Conservation (phyloP, 1,140 invertebrate genomes). For the Saccostrea glomerata region DNA sequence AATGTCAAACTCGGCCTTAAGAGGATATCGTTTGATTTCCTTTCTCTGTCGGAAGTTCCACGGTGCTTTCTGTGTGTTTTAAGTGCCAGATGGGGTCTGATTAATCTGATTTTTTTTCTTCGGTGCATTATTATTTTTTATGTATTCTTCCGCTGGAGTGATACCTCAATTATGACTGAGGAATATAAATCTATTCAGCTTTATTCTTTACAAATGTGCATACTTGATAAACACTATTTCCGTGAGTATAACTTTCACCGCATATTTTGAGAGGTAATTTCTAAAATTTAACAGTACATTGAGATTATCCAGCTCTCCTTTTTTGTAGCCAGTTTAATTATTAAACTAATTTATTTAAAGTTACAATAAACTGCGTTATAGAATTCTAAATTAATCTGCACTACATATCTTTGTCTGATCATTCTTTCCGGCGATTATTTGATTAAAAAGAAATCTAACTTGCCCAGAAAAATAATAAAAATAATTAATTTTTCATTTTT, state of each 20-base stretch:
- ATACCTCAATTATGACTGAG: not conserved
- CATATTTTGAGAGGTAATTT: no score
- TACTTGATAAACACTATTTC: not conserved
- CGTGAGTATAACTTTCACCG: not conserved
- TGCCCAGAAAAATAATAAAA: no score
- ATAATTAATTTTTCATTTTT: no score
- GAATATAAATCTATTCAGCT: not conserved
- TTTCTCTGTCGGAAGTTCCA: not conserved
- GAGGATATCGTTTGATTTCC: not conserved
- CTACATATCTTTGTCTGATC: no score
- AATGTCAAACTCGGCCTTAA: not conserved
- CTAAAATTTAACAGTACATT: no score
- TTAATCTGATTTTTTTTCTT: not conserved
- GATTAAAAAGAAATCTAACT: no score
- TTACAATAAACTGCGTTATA: no score
- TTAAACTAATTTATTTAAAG: no score
- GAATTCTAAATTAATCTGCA: no score
- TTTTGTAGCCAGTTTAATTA: no score
- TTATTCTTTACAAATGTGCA: not conserved
- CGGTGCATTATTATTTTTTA: not conserved
- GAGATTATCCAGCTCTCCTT: no score
- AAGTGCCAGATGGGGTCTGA: not conserved
- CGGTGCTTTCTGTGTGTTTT: not conserved
- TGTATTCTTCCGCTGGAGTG: not conserved
- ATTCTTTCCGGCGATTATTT: no score